Base-by-base conservation (phyloP, 2,888 invertebrate genomes). In the Drosophila kambysellisi region DNA sequence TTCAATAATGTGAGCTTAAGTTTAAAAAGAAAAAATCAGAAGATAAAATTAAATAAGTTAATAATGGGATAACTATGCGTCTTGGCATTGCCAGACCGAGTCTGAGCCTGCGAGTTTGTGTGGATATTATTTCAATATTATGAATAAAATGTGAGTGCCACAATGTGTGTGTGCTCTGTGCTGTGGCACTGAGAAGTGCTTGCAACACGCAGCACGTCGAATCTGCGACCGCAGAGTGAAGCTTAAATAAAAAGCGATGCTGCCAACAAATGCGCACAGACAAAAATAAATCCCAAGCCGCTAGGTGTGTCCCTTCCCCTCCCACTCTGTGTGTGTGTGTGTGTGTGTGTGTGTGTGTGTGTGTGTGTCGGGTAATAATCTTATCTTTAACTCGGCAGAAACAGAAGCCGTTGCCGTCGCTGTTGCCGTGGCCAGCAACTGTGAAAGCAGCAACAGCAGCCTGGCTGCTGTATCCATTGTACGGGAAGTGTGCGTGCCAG, bases 331-430 rank as follows among this genome's bases (percentile, higher is more conserved):
- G 37, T 17, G 48, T 50, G 43, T 54, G 25, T 20, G 35, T 20
- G 50, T 52, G 46, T 32, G 33, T 35, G 33, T 56, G 58, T 37
- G 59, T 41, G 61, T 60, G 63, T 62, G 57, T 46, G 62, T 52
- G 71, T 73, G 61, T 76, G 73, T 70, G 84, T 64, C 37, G 80
- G 82, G 82, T 83, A 80, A 84, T 84, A 83, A 83, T 83, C 83
- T 87, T 83, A 87, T 80, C 88, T 78, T 78, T 75, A 78, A 79
- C 77, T 79, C 79, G 71, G 71, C 77, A 79, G 79, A 74, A 77
- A 78, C 77, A 77, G 77, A 77, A 77, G 77, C 77, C 74, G 65
- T 69, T 72, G 76, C 56, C 51, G 67, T 62, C 69, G 53, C 35
- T 46, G 50, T 50, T 69, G 60, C 52, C 37, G 58, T 69, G 68